Percentiles rank a stretch among this genome's conserved stretches.
Conservation (phyloP, 2,113 vertebrate species). For the Chlorodrepanis virens region DNA sequence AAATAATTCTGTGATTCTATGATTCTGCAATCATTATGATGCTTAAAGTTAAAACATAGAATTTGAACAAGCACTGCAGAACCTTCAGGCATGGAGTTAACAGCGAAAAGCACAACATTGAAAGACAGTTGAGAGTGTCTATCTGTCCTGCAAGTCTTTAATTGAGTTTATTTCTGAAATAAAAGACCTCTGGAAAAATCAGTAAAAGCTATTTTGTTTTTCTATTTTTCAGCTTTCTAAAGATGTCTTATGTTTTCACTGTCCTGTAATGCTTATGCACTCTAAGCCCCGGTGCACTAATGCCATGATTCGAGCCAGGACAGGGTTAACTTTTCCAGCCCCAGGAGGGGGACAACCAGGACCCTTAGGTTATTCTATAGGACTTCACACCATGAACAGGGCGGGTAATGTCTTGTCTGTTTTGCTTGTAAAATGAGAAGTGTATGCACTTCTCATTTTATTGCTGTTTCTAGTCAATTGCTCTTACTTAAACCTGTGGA, state of each 20-base stretch:
- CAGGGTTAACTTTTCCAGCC: not conserved
- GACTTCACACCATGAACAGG: not conserved
- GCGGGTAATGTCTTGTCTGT: rapidly evolving
- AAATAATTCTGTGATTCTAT: not conserved
- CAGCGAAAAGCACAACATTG: not conserved
- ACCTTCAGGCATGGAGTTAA: not conserved
- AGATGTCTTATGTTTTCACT: not conserved
- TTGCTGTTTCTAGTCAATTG: not conserved
- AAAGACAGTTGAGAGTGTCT: not conserved
- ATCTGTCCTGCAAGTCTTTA: not conserved
- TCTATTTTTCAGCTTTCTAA: not conserved
- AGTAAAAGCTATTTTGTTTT: not conserved
- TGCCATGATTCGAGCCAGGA: not conserved
- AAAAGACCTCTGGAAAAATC: not conserved
- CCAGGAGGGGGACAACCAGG: not conserved
- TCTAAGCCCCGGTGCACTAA: not conserved
- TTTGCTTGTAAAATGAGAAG: not conserved
- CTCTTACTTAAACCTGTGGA: not conserved
- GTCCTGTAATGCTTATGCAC: not conserved
- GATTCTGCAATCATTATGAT: not conserved
- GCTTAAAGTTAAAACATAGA: not conserved
- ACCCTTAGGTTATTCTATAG: not conserved
- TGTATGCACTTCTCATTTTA: not conserved
- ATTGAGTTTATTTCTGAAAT: not conserved
- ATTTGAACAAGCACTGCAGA: not conserved